A percentile compares a stretch with the other conserved stretches of the same genome.
phyloP scores from a whole-genome alignment of 2,888 invertebrate species.

The Agrilus cyanescens region DNA sequence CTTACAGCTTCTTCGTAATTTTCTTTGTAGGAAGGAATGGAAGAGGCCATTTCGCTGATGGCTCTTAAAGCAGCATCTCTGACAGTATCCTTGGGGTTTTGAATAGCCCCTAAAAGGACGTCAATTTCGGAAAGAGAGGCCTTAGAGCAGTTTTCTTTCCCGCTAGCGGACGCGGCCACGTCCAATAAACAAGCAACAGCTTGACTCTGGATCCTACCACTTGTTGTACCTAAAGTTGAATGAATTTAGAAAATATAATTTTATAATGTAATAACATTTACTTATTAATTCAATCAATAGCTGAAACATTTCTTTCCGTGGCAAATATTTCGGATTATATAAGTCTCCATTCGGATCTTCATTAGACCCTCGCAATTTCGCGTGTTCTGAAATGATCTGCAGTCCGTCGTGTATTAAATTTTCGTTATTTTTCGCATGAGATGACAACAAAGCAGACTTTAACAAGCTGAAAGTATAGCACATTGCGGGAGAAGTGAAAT shows the following conservation, averaged over 20 bases:
- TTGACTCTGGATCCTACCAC: conserved; percentile 62
- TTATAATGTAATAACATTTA: conserved; percentile 28
- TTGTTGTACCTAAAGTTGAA: conserved; percentile 40
- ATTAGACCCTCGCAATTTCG: conserved; percentile 43
- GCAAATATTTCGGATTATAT: conserved; percentile 66
- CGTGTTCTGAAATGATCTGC: conserved; percentile 61
- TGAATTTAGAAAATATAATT: not conserved
- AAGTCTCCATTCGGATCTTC: conserved; percentile 38
- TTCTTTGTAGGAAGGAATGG: conserved; percentile 49
- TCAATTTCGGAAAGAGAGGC: conserved; percentile 60
- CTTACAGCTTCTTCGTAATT: conserved; percentile 46
- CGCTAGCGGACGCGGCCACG: conserved; percentile 64
- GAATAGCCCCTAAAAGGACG: conserved; percentile 64
- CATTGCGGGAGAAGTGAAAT: conserved; percentile 63
- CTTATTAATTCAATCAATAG: conserved; percentile 68
- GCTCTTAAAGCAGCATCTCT: conserved; percentile 71
- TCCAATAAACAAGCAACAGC: conserved; percentile 71
- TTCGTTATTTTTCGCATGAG: conserved; percentile 39
- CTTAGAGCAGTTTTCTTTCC: conserved; percentile 48
- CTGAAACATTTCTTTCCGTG: conserved; percentile 69
- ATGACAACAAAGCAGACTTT: conserved; percentile 44
- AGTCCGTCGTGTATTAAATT: conserved; percentile 47
- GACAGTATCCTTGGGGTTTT: conserved; percentile 57
- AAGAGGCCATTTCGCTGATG: conserved; percentile 49
- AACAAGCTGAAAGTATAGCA: conserved; percentile 74